Evolutionary conservation across 1,140 invertebrate genomes (phyloP).

Genomic region (Neodiprion pinetum): DNA sequence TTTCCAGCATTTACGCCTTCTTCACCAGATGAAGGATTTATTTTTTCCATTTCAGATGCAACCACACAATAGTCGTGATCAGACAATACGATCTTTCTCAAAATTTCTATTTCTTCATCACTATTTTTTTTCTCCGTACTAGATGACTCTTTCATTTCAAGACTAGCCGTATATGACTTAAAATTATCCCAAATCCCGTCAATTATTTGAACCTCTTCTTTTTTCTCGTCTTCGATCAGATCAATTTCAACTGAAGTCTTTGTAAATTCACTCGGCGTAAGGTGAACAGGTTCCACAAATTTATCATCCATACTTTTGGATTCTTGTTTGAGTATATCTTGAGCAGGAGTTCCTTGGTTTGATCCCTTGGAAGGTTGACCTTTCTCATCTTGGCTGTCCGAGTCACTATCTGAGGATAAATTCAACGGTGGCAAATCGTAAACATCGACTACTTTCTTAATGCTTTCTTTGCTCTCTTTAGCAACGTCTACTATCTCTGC

Average conservation of each 20-base stretch:
- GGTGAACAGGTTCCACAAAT: background rate
- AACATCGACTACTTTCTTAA: slow-evolving; percentile 65
- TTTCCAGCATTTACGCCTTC: slow-evolving; percentile 12
- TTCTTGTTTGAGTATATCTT: slow-evolving; percentile 24
- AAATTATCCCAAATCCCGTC: slow-evolving; percentile 86
- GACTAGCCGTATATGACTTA: slow-evolving; percentile 70
- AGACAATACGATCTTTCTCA: slow-evolving; percentile 53
- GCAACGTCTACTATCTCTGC: slow-evolving; percentile 36
- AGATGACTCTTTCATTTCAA: slow-evolving; percentile 55
- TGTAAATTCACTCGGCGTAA: slow-evolving; percentile 19
- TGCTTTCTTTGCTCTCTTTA: slow-evolving; percentile 43
- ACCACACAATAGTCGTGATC: slow-evolving; percentile 65
- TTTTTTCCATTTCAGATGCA: slow-evolving; percentile 41
- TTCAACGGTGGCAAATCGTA: slow-evolving; percentile 80
- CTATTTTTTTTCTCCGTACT: slow-evolving; percentile 19
- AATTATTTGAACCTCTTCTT: slow-evolving; percentile 58
- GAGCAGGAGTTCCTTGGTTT: slow-evolving; percentile 20
- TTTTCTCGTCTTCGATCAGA: slow-evolving; percentile 59
- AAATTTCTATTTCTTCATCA: slow-evolving; percentile 38
- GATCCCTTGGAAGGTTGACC: slow-evolving; percentile 27
- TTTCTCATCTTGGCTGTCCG: slow-evolving; percentile 65
- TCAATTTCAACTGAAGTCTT: slow-evolving; percentile 46
- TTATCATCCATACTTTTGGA: slow-evolving; percentile 11
- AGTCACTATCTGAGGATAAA: slow-evolving; percentile 80
- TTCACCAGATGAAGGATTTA: slow-evolving; percentile 32